Evolutionary conservation across 1,140 invertebrate species (phyloP).

Genomic region (Lerema accius): DNA sequence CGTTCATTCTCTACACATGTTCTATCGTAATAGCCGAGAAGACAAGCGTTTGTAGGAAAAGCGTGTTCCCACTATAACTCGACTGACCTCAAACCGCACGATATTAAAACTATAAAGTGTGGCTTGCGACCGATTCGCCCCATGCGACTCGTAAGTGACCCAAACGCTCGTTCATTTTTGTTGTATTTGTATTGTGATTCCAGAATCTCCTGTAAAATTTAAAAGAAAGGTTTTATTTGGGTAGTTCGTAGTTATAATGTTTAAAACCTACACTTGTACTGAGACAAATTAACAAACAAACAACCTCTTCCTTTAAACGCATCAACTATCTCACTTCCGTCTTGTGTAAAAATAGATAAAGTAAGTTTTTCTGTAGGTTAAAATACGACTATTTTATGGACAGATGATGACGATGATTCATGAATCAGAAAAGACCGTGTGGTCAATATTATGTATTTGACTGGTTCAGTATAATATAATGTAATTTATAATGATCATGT

Average conservation of each 20-base stretch:
- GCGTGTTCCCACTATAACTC: constrained; percentile 63
- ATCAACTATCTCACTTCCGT: too few species aligned
- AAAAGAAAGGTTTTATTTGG: background rate
- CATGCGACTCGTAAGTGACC: constrained; percentile 50
- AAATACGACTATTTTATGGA: too few species aligned
- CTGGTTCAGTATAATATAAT: too few species aligned
- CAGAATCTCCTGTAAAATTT: background rate
- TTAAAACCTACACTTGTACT: background rate
- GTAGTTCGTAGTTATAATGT: background rate
- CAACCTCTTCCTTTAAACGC: too few species aligned
- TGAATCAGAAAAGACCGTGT: too few species aligned
- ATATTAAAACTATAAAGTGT: constrained; percentile 81
- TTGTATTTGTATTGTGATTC: constrained; percentile 16
- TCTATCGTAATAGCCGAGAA: constrained; percentile 31
- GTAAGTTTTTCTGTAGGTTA: too few species aligned
- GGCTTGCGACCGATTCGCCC: constrained; percentile 62
- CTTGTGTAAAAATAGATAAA: too few species aligned
- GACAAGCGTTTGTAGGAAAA: constrained; percentile 63
- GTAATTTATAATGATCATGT: too few species aligned
- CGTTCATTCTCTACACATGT: constrained; percentile 47
- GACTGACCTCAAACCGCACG: constrained; percentile 57
- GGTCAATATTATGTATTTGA: too few species aligned
- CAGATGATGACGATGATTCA: too few species aligned
- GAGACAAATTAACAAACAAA: too few species aligned
- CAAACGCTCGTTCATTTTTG: constrained; percentile 47